These are phyloP conservation scores for Xiphophorus couchianus DNA, from an alignment of 2,113 vertebrate species.

Conservation along the genomic window DNA sequence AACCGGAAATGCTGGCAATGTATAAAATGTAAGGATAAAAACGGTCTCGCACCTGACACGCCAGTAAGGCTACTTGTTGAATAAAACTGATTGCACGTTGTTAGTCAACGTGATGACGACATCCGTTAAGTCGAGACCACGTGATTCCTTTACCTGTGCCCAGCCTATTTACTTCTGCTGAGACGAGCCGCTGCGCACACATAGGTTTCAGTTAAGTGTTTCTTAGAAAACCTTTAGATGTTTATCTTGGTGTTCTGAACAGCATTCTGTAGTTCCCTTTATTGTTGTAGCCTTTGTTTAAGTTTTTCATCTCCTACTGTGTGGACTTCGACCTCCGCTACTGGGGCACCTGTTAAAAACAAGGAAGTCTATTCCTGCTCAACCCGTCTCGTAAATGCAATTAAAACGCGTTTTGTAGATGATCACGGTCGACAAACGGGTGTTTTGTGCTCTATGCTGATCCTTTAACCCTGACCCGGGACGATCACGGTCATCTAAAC, in stretches of 20 bases:
- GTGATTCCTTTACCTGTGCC: conserved; percentile 65
- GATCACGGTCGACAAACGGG: background rate
- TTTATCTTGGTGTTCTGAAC: background rate
- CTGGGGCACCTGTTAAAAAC: conserved; percentile 53
- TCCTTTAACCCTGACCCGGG: conserved; percentile 13
- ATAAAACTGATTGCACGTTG: background rate
- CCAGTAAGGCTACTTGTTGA: background rate
- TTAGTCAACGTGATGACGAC: conserved; percentile 54
- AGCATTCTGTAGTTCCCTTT: background rate
- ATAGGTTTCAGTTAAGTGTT: background rate
- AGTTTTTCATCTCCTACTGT: background rate
- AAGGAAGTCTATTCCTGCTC: conserved; percentile 67
- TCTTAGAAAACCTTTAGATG: background rate
- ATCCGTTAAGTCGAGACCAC: conserved; percentile 30
- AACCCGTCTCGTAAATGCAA: background rate
- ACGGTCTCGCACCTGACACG: background rate
- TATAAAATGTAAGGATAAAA: background rate
- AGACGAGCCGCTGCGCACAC: background rate
- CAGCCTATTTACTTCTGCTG: conserved; percentile 65
- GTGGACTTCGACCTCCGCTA: conserved; percentile 60
- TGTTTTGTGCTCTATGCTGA: conserved; percentile 21
- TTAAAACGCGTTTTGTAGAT: background rate
- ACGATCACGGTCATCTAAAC: conserved; percentile 8
- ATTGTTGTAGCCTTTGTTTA: background rate
- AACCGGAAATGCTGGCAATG: background rate